Evolutionary conservation across 2,113 vertebrate genomes (phyloP).

Genomic region (Lagopus leucura): DNA sequence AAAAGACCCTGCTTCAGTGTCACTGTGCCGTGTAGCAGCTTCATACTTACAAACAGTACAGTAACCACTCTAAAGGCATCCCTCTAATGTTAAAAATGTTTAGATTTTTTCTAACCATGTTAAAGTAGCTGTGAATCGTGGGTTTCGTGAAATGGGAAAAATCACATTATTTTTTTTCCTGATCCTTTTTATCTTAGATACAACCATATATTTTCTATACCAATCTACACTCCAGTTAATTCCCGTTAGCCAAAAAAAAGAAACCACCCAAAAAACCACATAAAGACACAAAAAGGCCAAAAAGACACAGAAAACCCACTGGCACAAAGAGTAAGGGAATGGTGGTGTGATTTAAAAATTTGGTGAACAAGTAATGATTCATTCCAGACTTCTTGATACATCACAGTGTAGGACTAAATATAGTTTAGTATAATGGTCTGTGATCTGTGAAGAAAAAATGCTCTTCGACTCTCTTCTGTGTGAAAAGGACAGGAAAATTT

Average conservation of each 20-base stretch:
- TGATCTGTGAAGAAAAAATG: neutral
- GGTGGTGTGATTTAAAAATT: neutral
- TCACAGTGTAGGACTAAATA: neutral
- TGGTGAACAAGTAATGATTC: neutral
- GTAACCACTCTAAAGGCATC: neutral
- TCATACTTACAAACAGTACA: neutral
- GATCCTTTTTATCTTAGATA: neutral
- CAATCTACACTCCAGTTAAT: neutral
- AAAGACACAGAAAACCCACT: neutral
- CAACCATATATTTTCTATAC: neutral
- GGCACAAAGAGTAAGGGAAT: neutral
- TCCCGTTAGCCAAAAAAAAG: neutral
- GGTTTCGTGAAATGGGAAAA: neutral
- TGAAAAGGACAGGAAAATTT: neutral
- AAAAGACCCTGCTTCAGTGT: neutral
- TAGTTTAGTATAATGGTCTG: neutral
- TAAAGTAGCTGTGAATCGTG: neutral
- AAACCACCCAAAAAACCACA: neutral
- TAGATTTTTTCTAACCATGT: neutral
- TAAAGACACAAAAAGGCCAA: too few relatives aligned
- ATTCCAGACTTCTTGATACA: neutral
- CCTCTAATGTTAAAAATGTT: neutral
- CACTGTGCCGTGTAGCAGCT: neutral
- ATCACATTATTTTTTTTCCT: neutral
- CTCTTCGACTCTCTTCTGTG: neutral